A percentile compares a stretch with the other conserved stretches of the same genome.
Conservation (phyloP, 2,113 vertebrate genomes). For the Psephotus haematonotus region DNA sequence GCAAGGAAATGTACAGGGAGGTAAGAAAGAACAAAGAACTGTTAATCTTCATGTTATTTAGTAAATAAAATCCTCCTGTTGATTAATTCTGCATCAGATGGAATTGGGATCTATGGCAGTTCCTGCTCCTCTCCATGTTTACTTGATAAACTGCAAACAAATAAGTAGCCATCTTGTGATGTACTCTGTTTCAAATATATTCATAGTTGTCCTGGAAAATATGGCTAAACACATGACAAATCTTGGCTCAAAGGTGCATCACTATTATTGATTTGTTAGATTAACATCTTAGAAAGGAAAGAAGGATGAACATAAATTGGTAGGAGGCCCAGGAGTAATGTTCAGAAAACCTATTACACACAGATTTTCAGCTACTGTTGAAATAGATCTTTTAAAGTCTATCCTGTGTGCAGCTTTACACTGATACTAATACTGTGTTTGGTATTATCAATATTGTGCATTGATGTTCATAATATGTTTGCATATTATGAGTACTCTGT, state of each 20-base stretch:
- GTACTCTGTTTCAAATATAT: background rate
- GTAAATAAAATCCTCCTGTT: background rate
- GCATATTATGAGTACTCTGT: background rate
- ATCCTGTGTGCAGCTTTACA: background rate
- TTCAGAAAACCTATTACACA: background rate
- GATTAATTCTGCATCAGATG: background rate
- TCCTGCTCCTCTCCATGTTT: background rate
- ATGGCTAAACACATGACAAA: background rate
- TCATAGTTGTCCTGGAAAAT: background rate
- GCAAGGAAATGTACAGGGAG: background rate
- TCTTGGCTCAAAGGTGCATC: background rate
- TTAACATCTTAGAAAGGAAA: background rate
- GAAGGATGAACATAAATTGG: background rate
- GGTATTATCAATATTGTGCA: too few species aligned
- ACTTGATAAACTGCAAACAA: background rate
- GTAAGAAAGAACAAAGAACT: background rate
- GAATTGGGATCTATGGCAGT: background rate
- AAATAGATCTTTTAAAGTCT: background rate
- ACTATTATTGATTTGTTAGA: constrained; percentile 1
- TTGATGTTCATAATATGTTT: background rate
- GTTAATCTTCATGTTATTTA: background rate
- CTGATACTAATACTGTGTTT: background rate
- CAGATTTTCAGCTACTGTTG: background rate
- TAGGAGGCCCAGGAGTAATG: background rate
- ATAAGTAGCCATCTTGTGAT: background rate